These are phyloP conservation scores for Eurystomus gularis DNA, from an alignment of 2,113 vertebrate genomes.

Conservation along the genomic window DNA sequence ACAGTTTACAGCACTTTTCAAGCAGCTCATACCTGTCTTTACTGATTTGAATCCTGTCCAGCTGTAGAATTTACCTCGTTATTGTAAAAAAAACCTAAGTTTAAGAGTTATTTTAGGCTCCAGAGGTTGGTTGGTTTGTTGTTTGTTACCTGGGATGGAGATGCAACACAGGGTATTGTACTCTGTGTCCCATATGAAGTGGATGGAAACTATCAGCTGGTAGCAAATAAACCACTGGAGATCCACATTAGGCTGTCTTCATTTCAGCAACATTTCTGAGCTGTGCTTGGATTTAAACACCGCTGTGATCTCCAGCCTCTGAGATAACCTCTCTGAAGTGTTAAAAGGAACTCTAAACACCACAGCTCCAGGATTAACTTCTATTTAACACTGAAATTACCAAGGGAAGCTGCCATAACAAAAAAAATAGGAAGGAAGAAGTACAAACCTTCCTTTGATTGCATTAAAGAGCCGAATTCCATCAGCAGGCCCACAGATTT, in stretches of 20 bases:
- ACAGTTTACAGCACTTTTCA: not conserved
- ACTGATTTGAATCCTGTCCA: not conserved
- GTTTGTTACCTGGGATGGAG: not conserved
- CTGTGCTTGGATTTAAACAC: not conserved
- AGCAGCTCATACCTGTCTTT: not conserved
- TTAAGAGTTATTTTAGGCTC: not conserved
- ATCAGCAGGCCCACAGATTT: constrained; percentile 93
- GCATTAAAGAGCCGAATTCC: constrained; percentile 94
- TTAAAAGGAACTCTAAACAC: not conserved
- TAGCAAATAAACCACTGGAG: not conserved
- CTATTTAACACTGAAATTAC: not conserved
- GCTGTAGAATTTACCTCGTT: not conserved
- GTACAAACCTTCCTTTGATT: constrained; percentile 90
- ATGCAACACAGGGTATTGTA: not conserved
- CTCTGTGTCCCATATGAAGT: not conserved
- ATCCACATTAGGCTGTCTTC: not conserved
- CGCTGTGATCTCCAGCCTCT: not conserved
- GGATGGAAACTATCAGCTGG: not conserved
- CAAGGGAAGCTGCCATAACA: not conserved
- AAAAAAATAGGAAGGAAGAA: not conserved
- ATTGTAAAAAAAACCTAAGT: not conserved
- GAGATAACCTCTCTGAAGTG: not conserved
- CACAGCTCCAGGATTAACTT: not conserved
- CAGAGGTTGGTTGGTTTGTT: not conserved
- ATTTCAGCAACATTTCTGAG: not conserved